Percentiles rank a stretch among this genome's conserved stretches.
These are phyloP conservation scores for Squalus acanthias DNA, from an alignment of 2,797 vertebrate genomes.

Conservation along the genomic window DNA sequence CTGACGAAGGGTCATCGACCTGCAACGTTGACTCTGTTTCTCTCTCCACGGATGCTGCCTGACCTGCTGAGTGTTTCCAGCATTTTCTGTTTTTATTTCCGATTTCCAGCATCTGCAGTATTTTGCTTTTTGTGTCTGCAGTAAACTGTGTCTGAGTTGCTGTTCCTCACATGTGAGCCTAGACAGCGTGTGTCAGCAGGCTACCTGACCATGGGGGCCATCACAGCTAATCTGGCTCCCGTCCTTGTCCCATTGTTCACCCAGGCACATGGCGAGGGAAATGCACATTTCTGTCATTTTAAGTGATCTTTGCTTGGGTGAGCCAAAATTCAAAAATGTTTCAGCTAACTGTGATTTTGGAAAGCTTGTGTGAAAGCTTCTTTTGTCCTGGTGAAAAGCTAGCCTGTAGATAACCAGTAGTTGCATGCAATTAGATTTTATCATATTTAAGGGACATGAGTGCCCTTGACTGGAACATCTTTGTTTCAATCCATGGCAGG, in stretches of 20 bases:
- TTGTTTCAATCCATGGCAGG: neutral
- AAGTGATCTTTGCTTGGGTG: neutral
- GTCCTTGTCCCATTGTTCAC: neutral
- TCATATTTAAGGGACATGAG: too few relatives aligned
- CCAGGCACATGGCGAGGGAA: neutral
- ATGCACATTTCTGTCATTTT: neutral
- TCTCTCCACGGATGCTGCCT: too few relatives aligned
- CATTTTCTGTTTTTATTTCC: too few relatives aligned
- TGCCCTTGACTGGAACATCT: neutral
- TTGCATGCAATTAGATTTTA: neutral
- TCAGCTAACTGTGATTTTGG: neutral
- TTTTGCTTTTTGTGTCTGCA: too few relatives aligned
- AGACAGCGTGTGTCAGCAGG: neutral
- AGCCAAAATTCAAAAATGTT: neutral
- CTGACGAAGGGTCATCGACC: too few relatives aligned
- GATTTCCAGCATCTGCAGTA: too few relatives aligned
- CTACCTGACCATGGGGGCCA: neutral
- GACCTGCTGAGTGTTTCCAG: too few relatives aligned
- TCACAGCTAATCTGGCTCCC: neutral
- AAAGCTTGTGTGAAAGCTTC: neutral
- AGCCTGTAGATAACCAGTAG: neutral
- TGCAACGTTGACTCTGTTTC: too few relatives aligned
- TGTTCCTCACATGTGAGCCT: neutral
- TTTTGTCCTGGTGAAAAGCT: neutral
- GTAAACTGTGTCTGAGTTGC: too few relatives aligned